A percentile compares a stretch with the other conserved stretches of the same genome.
Evolutionary conservation across 2,113 vertebrate species (phyloP).

Genomic region (Festucalex cinctus): DNA sequence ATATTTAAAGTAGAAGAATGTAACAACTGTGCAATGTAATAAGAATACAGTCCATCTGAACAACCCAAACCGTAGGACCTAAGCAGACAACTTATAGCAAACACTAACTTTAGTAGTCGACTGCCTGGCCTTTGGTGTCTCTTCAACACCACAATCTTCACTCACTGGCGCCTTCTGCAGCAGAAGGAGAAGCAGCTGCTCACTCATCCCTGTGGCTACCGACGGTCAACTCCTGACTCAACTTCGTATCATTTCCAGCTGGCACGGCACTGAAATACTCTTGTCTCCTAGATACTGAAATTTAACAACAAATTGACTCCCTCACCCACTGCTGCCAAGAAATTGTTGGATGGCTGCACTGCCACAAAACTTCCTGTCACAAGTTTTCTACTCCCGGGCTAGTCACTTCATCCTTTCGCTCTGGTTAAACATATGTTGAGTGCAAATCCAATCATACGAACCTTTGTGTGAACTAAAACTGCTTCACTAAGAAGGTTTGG

Average conservation of each 20-base stretch:
- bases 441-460: neutral
- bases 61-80: neutral
- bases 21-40: neutral
- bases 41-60: neutral
- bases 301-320: neutral
- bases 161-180: neutral
- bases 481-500: too few relatives aligned
- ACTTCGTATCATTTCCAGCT: neutral
- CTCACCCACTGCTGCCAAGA: neutral
- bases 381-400: neutral
- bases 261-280: neutral
- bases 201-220: neutral
- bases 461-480: too few relatives aligned
- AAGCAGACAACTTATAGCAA: neutral
- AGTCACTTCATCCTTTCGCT: neutral
- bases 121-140: neutral
- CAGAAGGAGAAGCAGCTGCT: constrained; percentile 5
- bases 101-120: neutral
- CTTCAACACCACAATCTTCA: neutral
- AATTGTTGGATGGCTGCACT: neutral
- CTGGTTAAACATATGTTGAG: neutral
- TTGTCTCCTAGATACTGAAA: neutral
- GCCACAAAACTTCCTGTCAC: neutral
- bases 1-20: neutral
- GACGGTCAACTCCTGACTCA: neutral